A percentile compares a stretch with the other conserved stretches of the same genome.
Evolutionary conservation across 1,140 invertebrate species (phyloP).

Genomic region (Camponotus floridanus): DNA sequence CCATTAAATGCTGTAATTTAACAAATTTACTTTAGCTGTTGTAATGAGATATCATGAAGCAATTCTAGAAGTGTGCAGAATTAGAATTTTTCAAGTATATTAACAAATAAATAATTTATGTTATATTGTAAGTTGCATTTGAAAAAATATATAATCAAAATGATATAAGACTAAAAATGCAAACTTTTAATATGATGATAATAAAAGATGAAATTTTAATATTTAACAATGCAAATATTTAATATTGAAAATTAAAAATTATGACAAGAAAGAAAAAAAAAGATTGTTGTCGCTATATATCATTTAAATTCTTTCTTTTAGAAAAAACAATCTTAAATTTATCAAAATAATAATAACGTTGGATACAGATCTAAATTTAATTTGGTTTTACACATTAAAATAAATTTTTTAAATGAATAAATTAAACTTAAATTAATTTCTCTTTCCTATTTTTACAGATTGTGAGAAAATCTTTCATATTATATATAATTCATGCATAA

Average conservation of each 20-base stretch:
- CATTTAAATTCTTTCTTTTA: neutral
- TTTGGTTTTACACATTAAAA: neutral
- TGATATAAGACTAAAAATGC: neutral
- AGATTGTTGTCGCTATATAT: no score
- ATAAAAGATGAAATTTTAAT: neutral
- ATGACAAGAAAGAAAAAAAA: no score
- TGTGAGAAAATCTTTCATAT: neutral
- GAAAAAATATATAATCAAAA: slow-evolving; percentile 10
- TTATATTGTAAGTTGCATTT: neutral
- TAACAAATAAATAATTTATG: slow-evolving; percentile 11
- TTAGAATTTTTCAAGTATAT: neutral
- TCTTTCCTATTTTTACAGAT: neutral
- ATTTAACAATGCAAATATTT: neutral
- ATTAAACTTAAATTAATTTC: neutral
- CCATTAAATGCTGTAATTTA: slow-evolving; percentile 61
- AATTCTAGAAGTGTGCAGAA: neutral
- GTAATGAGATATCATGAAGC: slow-evolving; percentile 26
- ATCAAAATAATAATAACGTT: neutral
- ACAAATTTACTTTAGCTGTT: slow-evolving; percentile 51
- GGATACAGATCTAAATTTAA: neutral
- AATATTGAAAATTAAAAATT: neutral
- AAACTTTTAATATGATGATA: neutral
- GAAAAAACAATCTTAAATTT: neutral
- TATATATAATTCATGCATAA: no score
- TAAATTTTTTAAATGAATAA: neutral